phyloP scores from a whole-genome alignment of 2,888 invertebrate genomes.

The Phalera bucephala region DNA sequence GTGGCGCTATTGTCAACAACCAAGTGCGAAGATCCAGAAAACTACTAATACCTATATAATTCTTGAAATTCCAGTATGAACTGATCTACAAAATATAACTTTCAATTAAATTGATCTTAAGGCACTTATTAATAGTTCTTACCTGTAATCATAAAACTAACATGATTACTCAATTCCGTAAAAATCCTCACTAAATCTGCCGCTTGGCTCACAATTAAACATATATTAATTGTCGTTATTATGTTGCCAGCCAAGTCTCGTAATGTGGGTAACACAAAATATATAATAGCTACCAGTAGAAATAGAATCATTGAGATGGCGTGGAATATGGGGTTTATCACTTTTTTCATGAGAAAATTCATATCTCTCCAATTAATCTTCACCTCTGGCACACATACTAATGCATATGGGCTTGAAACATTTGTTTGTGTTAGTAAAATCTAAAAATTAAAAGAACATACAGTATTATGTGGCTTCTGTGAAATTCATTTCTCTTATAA shows the following conservation, averaged over 20 bases:
- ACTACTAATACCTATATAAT: too few species aligned
- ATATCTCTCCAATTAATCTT: slow-evolving; percentile 88
- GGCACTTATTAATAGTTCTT: too few species aligned
- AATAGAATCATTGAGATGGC: slow-evolving; percentile 87
- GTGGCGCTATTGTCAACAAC: too few species aligned
- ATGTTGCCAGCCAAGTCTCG: slow-evolving; percentile 93
- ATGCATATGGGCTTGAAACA: slow-evolving; percentile 85
- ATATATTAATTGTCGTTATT: slow-evolving; percentile 90
- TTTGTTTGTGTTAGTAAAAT: slow-evolving; percentile 75
- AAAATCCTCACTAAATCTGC: slow-evolving; percentile 91
- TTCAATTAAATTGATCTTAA: too few species aligned
- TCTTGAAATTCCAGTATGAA: too few species aligned
- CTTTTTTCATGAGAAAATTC: slow-evolving; percentile 88
- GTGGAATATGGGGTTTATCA: slow-evolving; percentile 90
- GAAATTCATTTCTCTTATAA: too few species aligned
- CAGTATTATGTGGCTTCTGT: too few species aligned
- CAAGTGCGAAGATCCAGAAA: too few species aligned
- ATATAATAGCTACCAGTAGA: slow-evolving; percentile 88
- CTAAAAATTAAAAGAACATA: too few species aligned
- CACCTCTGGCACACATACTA: slow-evolving; percentile 88
- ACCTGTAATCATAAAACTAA: slow-evolving; percentile 92
- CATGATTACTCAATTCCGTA: slow-evolving; percentile 90
- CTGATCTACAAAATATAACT: too few species aligned
- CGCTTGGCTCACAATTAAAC: slow-evolving; percentile 89
- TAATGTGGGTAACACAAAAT: slow-evolving; percentile 92